These are phyloP conservation scores for Bradypodion ventrale DNA, from an alignment of 2,797 vertebrate species.

Conservation along the genomic window DNA sequence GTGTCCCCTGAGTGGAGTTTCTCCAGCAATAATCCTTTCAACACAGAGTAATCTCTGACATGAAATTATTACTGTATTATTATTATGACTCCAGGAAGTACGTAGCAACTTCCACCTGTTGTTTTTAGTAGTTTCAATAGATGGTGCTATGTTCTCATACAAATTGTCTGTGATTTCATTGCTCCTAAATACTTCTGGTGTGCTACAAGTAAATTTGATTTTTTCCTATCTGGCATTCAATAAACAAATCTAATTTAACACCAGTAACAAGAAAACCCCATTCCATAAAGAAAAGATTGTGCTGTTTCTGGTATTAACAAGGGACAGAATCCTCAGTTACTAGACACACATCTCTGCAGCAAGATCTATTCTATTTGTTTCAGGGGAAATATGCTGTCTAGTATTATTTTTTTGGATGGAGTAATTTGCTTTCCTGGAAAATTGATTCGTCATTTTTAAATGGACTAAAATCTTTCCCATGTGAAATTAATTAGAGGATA, in stretches of 20 bases:
- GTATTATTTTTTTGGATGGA: neutral
- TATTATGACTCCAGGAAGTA: neutral
- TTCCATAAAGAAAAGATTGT: neutral
- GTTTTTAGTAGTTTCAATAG: slow-evolving; percentile 69
- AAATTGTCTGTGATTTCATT: slow-evolving; percentile 34
- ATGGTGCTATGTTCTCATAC: slow-evolving; percentile 73
- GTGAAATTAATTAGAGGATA: neutral
- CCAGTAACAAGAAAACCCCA: neutral
- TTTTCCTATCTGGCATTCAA: slow-evolving; percentile 31
- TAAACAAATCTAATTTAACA: slow-evolving; percentile 50
- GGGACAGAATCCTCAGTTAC: neutral
- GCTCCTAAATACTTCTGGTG: slow-evolving; percentile 16
- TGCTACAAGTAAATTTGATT: slow-evolving; percentile 16
- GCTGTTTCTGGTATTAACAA: neutral
- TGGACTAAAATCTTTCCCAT: neutral
- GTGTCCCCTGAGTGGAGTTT: too few species aligned
- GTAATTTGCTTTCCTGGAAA: slow-evolving; percentile 7
- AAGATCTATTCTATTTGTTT: neutral
- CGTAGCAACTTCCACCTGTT: slow-evolving; percentile 51
- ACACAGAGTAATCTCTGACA: too few species aligned
- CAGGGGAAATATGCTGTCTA: neutral
- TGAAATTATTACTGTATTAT: too few species aligned
- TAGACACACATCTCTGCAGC: neutral
- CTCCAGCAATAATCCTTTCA: too few species aligned
- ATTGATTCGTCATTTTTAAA: neutral